Percentiles rank a stretch among this genome's conserved stretches.
These are phyloP conservation scores for Kryptopterus vitreolus DNA, from an alignment of 2,797 vertebrate species.

Conservation along the genomic window DNA sequence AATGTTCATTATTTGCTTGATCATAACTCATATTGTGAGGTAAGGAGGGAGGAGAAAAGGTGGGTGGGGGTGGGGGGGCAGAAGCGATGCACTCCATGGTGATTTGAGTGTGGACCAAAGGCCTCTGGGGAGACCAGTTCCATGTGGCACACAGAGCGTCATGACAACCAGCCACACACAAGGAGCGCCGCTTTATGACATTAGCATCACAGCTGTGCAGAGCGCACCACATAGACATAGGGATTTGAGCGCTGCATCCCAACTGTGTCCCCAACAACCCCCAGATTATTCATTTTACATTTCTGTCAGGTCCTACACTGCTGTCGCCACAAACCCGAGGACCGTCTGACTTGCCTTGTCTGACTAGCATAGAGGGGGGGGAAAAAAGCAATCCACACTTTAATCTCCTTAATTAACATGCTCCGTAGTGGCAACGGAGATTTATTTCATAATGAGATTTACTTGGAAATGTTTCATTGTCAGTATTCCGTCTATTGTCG, in stretches of 20 bases:
- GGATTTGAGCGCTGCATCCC: slow-evolving; percentile 31
- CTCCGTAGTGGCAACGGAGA: background rate
- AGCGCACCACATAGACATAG: slow-evolving; percentile 39
- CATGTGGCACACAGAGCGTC: slow-evolving; percentile 71
- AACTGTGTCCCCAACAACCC: slow-evolving; percentile 37
- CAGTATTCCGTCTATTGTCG: background rate
- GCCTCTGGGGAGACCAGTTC: slow-evolving; percentile 66
- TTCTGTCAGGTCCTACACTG: slow-evolving; percentile 20
- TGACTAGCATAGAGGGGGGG: background rate
- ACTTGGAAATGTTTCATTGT: background rate
- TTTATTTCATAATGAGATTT: background rate
- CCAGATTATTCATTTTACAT: slow-evolving; percentile 15
- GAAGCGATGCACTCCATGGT: slow-evolving; percentile 49
- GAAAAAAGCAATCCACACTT: background rate
- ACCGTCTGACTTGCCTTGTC: slow-evolving; percentile 6
- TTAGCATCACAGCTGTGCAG: slow-evolving; percentile 33
- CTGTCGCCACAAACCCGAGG: background rate
- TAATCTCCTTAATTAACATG: background rate
- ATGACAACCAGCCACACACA: slow-evolving; percentile 73
- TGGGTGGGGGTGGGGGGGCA: background rate
- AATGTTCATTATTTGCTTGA: background rate
- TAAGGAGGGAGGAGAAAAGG: background rate
- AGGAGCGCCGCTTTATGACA: slow-evolving; percentile 30
- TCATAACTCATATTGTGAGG: slow-evolving; percentile 33
- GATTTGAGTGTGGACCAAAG: slow-evolving; percentile 59